Percentiles rank a stretch among this genome's conserved stretches.
Conservation (phyloP, 2,113 vertebrate species). For the Corynorhinus townsendii region DNA sequence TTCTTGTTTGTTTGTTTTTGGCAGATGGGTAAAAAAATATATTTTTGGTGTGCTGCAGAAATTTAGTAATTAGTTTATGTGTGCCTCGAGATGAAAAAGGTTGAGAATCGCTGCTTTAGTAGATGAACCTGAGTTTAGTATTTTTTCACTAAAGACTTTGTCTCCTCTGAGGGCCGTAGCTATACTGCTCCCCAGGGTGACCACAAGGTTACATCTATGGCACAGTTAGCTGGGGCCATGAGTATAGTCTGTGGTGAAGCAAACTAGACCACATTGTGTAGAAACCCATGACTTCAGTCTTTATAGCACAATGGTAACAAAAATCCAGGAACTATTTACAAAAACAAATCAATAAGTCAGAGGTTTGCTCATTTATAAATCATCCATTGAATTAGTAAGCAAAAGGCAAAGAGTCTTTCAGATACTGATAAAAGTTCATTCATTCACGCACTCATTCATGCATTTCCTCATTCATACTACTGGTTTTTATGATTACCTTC, state of each 20-base stretch:
- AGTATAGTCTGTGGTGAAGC: neutral
- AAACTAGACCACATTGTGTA: neutral
- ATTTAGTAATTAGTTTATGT: neutral
- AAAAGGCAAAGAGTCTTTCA: slow-evolving; percentile 12
- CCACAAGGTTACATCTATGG: neutral
- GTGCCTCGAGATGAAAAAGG: neutral
- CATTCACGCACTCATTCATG: neutral
- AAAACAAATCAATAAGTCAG: neutral
- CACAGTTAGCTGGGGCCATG: neutral
- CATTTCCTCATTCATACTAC: neutral
- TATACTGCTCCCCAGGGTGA: neutral
- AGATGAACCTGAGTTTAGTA: neutral
- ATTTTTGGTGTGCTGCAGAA: neutral
- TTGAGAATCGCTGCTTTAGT: neutral
- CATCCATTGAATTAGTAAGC: neutral
- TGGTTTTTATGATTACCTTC: neutral
- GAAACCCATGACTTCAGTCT: neutral
- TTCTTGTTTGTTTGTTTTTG: neutral
- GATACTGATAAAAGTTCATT: neutral
- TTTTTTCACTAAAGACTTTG: neutral
- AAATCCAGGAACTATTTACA: neutral
- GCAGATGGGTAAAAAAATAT: neutral
- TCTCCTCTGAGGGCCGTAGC: neutral
- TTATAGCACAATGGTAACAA: neutral
- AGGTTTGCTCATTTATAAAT: neutral